A percentile compares a stretch with the other conserved stretches of the same genome.
These are phyloP conservation scores for Megalopta genalis DNA, from an alignment of 1,140 invertebrate genomes.

Conservation along the genomic window DNA sequence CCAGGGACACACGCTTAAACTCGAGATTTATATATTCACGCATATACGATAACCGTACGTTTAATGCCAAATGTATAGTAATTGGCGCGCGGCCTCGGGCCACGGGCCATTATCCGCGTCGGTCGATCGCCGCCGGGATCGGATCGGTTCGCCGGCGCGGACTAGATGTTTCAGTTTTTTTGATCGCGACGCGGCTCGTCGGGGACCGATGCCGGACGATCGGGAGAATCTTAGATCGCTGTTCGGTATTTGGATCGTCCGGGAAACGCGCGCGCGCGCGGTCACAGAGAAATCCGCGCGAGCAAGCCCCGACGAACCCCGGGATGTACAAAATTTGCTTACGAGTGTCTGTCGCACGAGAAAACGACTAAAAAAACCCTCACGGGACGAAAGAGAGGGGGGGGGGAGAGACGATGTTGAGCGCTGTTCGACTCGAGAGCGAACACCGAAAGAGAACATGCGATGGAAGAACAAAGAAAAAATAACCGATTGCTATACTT, in stretches of 20 bases:
- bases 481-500: slow-evolving; percentile 72
- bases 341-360: slow-evolving; percentile 48
- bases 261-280: too few species aligned
- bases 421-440: slow-evolving; percentile 42
- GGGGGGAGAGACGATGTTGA: slow-evolving; percentile 10
- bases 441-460: slow-evolving; percentile 49
- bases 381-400: slow-evolving; percentile 27
- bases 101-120: slow-evolving; percentile 23
- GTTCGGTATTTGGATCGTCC: not conserved
- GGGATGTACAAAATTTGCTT: slow-evolving; percentile 62
- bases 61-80: slow-evolving; percentile 81
- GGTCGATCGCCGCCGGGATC: not conserved
- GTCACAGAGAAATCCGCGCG: not conserved
- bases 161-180: not conserved
- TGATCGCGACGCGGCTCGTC: not conserved
- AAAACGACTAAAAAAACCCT: slow-evolving; percentile 40
- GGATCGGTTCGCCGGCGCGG: not conserved
- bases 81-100: slow-evolving; percentile 66
- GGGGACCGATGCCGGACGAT: not conserved
- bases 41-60: slow-evolving; percentile 79
- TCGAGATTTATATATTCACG: slow-evolving; percentile 72
- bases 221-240: not conserved
- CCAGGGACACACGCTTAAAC: slow-evolving; percentile 12
- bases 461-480: slow-evolving; percentile 12
- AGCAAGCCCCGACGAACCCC: not conserved